Conservation (phyloP, 2,888 invertebrate genomes). For the Phyllotreta striolata region DNA sequence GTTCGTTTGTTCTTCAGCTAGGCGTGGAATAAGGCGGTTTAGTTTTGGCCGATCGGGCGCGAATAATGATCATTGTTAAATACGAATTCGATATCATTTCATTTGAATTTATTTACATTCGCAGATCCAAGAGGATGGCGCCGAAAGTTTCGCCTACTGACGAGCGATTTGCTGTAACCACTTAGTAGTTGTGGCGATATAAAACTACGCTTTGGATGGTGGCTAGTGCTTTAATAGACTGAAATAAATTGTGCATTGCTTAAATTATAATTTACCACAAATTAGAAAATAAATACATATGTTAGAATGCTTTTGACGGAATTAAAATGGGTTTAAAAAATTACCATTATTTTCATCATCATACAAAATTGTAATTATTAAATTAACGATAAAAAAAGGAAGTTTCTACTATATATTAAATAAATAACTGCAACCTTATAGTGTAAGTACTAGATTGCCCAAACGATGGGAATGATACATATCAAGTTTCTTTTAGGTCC, state of each 20-base stretch:
- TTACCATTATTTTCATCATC: too few species aligned
- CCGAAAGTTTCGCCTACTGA: conserved; percentile 6
- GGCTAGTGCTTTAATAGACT: not conserved
- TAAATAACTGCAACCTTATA: too few species aligned
- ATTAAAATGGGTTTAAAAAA: too few species aligned
- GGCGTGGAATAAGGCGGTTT: too few species aligned
- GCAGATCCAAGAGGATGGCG: conserved; percentile 14
- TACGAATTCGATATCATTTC: too few species aligned
- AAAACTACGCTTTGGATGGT: not conserved
- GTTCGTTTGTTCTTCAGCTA: too few species aligned
- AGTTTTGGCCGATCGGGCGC: too few species aligned
- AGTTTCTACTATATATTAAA: too few species aligned
- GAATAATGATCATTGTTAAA: too few species aligned
- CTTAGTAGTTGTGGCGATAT: conserved; percentile 1
- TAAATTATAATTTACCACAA: not conserved
- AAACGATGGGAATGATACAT: conserved; percentile 2
- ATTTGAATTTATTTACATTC: conserved; percentile 6
- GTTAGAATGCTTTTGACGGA: not conserved
- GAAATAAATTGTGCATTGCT: conserved; percentile 10
- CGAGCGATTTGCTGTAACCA: conserved; percentile 5
- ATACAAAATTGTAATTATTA: too few species aligned
- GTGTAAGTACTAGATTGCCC: too few species aligned
- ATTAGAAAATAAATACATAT: conserved; percentile 2
- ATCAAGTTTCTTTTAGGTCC: conserved; percentile 18
- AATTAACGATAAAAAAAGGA: not conserved